These are phyloP conservation scores for Eucriotettix oculatus DNA, from an alignment of 2,888 invertebrate genomes.

Conservation along the genomic window DNA sequence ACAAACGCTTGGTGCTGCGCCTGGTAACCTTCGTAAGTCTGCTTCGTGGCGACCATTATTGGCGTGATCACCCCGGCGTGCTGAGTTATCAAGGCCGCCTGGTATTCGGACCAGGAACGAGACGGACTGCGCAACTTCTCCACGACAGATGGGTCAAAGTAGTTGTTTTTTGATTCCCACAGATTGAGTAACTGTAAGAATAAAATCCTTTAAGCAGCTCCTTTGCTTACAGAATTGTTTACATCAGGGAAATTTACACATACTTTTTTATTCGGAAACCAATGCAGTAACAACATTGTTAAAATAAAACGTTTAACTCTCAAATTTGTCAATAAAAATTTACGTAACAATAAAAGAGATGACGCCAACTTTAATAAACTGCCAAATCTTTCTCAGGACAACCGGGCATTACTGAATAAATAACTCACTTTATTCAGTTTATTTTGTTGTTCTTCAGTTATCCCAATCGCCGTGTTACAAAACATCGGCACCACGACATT, in stretches of 20 bases:
- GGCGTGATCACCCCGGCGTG: constrained; percentile 62
- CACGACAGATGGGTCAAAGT: constrained; percentile 65
- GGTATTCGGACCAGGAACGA: constrained; percentile 76
- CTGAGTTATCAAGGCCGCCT: constrained; percentile 66
- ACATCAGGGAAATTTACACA: too few species aligned
- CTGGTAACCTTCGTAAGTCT: constrained; percentile 74
- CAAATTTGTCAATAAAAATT: too few species aligned
- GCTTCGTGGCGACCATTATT: constrained; percentile 62
- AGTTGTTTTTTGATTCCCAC: constrained; percentile 93
- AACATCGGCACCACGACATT: constrained; percentile 95
- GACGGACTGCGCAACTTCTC: constrained; percentile 76
- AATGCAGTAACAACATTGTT: too few species aligned
- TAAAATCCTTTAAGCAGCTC: not conserved
- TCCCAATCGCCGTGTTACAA: constrained; percentile 65
- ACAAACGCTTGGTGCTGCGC: constrained; percentile 93
- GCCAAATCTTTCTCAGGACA: too few species aligned
- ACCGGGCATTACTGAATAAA: too few species aligned
- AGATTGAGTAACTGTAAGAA: constrained; percentile 52
- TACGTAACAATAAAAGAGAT: too few species aligned
- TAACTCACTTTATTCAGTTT: constrained; percentile 65
- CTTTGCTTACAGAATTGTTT: too few species aligned
- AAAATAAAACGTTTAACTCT: too few species aligned
- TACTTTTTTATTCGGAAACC: too few species aligned
- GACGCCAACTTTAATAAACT: too few species aligned
- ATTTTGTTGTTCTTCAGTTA: constrained; percentile 67